Conservation (phyloP, 2,888 invertebrate genomes). For the Drosophila setosimentum region DNA sequence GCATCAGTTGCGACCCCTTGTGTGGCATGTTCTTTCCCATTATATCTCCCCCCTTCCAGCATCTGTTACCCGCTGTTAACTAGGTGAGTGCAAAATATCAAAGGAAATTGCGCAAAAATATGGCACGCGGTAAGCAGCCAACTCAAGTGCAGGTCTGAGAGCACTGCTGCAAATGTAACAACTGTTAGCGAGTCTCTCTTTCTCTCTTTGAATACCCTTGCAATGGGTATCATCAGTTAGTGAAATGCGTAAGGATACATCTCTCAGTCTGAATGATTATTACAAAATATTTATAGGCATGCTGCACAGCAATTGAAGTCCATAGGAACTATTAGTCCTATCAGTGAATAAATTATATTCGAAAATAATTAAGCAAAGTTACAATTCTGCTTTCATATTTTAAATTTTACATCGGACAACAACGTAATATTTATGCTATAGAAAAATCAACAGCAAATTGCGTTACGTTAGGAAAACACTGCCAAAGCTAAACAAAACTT, state of each 20-base stretch:
- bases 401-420: neutral
- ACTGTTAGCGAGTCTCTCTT: constrained; percentile 24
- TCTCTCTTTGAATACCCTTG: constrained; percentile 14
- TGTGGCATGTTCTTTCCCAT: constrained; percentile 9
- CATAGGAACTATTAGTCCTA: neutral
- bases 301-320: neutral
- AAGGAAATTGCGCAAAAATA: constrained; percentile 79
- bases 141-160: constrained; percentile 30
- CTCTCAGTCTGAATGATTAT: neutral
- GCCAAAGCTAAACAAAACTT: neutral
- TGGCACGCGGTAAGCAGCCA: constrained; percentile 79
- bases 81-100: constrained; percentile 77
- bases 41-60: neutral
- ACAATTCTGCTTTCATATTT: neutral
- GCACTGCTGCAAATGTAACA: constrained; percentile 37
- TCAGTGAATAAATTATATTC: neutral
- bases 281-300: neutral
- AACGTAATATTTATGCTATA: neutral
- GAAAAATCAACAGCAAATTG: neutral
- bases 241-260: neutral
- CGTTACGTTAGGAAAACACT: no score
- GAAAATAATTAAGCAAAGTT: neutral
- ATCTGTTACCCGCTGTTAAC: constrained; percentile 45
- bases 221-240: neutral
- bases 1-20: constrained; percentile 42